phyloP scores from a whole-genome alignment of 2,888 invertebrate genomes.

The Cosmopolites sordidus region DNA sequence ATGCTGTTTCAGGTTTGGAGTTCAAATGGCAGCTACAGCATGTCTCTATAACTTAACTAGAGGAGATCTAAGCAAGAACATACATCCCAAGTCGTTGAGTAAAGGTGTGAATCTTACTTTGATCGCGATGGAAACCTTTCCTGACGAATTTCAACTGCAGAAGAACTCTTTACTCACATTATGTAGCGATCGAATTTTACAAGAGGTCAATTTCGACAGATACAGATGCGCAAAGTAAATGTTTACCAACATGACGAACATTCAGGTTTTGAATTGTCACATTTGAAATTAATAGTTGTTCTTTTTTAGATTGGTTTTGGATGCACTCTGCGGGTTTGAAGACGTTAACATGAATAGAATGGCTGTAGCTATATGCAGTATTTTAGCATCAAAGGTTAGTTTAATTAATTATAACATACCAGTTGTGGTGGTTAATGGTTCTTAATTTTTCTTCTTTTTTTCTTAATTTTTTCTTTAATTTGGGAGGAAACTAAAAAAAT shows the following conservation, averaged over 20 bases:
- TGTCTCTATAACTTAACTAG: conserved; percentile 70
- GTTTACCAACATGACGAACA: no score
- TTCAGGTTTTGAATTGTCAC: no score
- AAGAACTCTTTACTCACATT: conserved; percentile 69
- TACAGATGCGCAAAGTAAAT: conserved; percentile 57
- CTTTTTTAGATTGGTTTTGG: conserved; percentile 55
- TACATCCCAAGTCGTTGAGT: conserved; percentile 60
- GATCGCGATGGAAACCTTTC: conserved; percentile 64
- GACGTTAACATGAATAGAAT: conserved; percentile 69
- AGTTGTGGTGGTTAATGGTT: no score
- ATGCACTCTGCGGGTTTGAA: conserved; percentile 64
- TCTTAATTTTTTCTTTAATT: no score
- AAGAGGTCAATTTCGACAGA: conserved; percentile 60
- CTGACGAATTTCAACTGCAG: conserved; percentile 64
- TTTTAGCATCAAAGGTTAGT: conserved; percentile 52
- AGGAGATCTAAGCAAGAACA: conserved; percentile 58
- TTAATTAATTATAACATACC: no score
- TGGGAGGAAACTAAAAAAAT: no score
- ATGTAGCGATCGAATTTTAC: conserved; percentile 72
- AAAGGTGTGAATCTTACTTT: conserved; percentile 61
- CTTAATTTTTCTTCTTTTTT: no score
- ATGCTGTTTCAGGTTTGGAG: conserved; percentile 57
- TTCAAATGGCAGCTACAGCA: conserved; percentile 72
- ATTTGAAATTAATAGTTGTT: no score
- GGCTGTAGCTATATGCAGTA: conserved; percentile 77